phyloP scores from a whole-genome alignment of 2,888 invertebrate species.

The Eupithecia abbreviata region DNA sequence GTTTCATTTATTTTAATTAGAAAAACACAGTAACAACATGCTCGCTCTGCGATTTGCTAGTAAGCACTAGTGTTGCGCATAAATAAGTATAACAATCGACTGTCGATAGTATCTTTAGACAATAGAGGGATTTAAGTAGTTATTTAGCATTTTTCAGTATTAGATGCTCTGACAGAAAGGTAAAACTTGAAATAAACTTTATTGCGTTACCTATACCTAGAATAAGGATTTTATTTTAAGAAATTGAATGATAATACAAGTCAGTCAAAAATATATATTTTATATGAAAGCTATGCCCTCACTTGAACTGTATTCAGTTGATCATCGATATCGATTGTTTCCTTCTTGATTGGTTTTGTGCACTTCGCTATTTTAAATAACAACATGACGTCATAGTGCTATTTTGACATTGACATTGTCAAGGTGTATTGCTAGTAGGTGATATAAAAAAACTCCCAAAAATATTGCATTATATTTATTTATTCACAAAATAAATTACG shows the following conservation, averaged over 20 bases:
- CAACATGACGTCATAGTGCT: constrained; percentile 25
- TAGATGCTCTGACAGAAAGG: too few species aligned
- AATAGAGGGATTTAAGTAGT: too few species aligned
- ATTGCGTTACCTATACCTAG: too few species aligned
- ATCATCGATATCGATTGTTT: neutral
- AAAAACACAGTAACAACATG: constrained; percentile 50
- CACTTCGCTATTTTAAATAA: constrained; percentile 15
- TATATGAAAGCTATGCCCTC: too few species aligned
- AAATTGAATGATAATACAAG: too few species aligned
- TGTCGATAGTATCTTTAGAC: neutral
- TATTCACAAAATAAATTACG: neutral
- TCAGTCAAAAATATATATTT: too few species aligned
- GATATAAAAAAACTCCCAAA: neutral
- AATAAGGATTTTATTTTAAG: too few species aligned
- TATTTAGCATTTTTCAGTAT: too few species aligned
- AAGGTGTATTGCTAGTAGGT: constrained; percentile 6
- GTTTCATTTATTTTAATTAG: constrained; percentile 48
- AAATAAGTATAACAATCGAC: constrained; percentile 10
- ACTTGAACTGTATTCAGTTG: too few species aligned
- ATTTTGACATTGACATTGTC: constrained; percentile 24
- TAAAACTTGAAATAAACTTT: too few species aligned
- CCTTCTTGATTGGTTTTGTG: neutral
- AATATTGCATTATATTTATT: neutral
- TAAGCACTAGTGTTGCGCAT: constrained; percentile 41
- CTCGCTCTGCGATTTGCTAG: constrained; percentile 49